A percentile compares a stretch with the other conserved stretches of the same genome.
Evolutionary conservation across 2,113 vertebrate species (phyloP).

Genomic region (Callionymus lyra): DNA sequence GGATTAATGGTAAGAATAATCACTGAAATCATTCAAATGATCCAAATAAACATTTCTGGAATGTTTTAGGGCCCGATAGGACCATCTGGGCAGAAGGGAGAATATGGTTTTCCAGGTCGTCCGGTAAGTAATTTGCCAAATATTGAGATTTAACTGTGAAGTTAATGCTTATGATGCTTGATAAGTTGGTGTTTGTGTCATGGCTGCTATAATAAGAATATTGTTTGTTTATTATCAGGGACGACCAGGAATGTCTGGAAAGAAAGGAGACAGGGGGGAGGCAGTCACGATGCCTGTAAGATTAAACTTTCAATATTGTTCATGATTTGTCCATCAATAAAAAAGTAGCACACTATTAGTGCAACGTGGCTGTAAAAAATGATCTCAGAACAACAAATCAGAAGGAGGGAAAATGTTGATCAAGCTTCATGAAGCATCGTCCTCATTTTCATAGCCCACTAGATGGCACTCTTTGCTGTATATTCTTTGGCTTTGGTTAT

Average conservation of each 20-base stretch:
- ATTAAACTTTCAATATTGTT: slow-evolving; percentile 4
- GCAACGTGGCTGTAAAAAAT: not conserved
- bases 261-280: slow-evolving; percentile 81
- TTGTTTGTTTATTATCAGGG: slow-evolving; percentile 63
- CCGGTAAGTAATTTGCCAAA: slow-evolving; percentile 66
- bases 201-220: not conserved
- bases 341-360: not conserved
- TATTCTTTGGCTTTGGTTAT: not conserved
- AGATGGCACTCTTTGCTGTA: too few species aligned
- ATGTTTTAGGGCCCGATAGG: slow-evolving; percentile 78
- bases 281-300: slow-evolving; percentile 65
- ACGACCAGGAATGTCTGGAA: slow-evolving; percentile 77
- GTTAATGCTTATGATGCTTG: not conserved
- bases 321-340: not conserved
- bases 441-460: too few species aligned
- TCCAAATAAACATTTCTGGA: not conserved
- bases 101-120: slow-evolving; percentile 84
- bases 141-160: not conserved
- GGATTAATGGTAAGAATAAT: slow-evolving; percentile 68
- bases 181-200: not conserved
- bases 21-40: not conserved
- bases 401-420: not conserved
- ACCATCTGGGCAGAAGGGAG: slow-evolving; percentile 81
- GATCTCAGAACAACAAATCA: not conserved
- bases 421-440: too few species aligned